Conservation (phyloP, 1,140 invertebrate species). For the Nomia melanderi region DNA sequence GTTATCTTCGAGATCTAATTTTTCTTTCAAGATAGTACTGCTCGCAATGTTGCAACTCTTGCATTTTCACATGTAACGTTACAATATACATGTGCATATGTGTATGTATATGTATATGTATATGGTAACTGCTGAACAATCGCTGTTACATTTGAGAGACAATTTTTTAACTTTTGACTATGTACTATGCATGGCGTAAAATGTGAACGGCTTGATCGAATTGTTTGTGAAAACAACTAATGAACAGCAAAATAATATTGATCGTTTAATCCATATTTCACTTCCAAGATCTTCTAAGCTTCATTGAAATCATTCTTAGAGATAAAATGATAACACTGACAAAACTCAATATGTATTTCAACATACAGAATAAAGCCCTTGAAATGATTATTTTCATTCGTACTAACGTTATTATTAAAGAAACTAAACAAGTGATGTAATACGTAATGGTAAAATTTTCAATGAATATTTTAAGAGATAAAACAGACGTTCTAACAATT, state of each 20-base stretch:
- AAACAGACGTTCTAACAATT: no score
- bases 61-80: background rate
- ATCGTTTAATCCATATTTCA: constrained; percentile 11
- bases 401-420: background rate
- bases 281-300: background rate
- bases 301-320: background rate
- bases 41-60: constrained; percentile 3
- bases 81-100: constrained; percentile 13
- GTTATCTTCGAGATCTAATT: constrained; percentile 20
- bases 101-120: no score
- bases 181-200: constrained; percentile 34
- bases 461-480: no score
- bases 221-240: constrained; percentile 11
- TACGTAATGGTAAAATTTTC: no score
- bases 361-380: background rate
- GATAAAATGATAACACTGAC: background rate
- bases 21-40: constrained; percentile 6
- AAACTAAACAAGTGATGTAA: no score
- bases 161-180: constrained; percentile 29
- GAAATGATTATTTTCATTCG: background rate
- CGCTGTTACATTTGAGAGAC: constrained; percentile 23
- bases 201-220: constrained; percentile 48
- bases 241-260: constrained; percentile 4
- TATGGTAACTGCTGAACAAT: no score
- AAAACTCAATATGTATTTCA: background rate